These are phyloP conservation scores for Forbesichthys papilliferus DNA, from an alignment of 2,113 vertebrate genomes.

Conservation along the genomic window DNA sequence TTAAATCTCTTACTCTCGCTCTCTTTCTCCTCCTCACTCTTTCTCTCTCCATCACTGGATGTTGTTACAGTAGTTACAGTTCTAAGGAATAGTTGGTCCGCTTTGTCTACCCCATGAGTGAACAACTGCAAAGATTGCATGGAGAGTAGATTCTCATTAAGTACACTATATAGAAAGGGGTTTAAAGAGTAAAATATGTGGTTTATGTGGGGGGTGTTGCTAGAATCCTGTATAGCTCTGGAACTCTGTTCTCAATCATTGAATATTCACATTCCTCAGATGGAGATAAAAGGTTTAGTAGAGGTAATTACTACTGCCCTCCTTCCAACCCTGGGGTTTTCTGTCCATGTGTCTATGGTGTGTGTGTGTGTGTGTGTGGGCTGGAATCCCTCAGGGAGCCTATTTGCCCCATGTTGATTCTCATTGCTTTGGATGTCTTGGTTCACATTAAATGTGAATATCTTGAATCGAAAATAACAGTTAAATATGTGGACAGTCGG, in stretches of 20 bases:
- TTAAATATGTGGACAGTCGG: too few relatives aligned
- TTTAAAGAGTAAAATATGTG: too few relatives aligned
- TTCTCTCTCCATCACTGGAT: neutral
- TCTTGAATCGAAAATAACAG: neutral
- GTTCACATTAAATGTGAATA: too few relatives aligned
- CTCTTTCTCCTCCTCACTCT: neutral
- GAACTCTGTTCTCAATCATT: constrained; percentile 53
- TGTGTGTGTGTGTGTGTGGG: constrained; percentile 12
- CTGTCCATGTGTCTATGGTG: constrained; percentile 6
- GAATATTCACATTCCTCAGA: constrained; percentile 69
- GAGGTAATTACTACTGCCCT: constrained; percentile 62
- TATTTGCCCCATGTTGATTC: constrained; percentile 40
- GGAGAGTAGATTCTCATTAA: too few relatives aligned
- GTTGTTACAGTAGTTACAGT: constrained; percentile 36
- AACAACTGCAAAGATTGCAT: too few relatives aligned
- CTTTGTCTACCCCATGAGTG: constrained; percentile 2
- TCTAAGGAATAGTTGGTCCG: constrained; percentile 39
- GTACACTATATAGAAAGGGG: too few relatives aligned
- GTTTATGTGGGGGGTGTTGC: neutral
- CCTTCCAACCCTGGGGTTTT: constrained; percentile 15
- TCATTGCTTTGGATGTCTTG: constrained; percentile 5
- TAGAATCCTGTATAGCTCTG: constrained; percentile 24
- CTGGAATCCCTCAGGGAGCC: constrained; percentile 35
- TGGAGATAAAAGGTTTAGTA: constrained; percentile 70
- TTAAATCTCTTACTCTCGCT: constrained; percentile 11